Evolutionary conservation across 2,888 invertebrate genomes (phyloP), one percentile per base, ranked within the genome.

Genomic region (Scelioninae gen. 1): DNA sequence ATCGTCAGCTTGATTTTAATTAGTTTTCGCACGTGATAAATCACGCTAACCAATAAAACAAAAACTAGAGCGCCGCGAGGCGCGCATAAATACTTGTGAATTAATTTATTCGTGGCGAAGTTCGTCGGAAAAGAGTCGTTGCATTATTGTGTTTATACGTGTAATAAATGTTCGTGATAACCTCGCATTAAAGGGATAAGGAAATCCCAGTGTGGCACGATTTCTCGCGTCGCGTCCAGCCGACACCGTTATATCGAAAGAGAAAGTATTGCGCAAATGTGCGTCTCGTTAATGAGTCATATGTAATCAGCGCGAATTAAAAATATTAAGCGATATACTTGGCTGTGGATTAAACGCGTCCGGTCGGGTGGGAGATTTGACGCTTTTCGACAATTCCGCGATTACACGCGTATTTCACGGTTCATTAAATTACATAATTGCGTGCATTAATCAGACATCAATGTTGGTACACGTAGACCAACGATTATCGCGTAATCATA

Each of bases 161-260:
- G 76, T 81, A 83, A 82, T 86, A 85, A 84, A 86, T 84, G 87
- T 76, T 82, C 79, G 83, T 58, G 79, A 82, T 82, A 82, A 76
- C 60, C 68, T 74, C 72, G 69, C 83, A 55, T 79, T 75, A 82
- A 83, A 83, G 78, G 83, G 83, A 83, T 83, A 83, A 83, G 75
- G 55, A 83, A 79, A 83, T 65, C 75, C 78, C 65, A 47, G 75
- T 40, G 82, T 66, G 83, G 76, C 76, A 75, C 76, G 83, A 83
- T 83, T 83, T 83, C 83, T 79, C 79, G 72, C 58, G 83, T 62
- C 78, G 65, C 74, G 53, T 60, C 76, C 79, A 63, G 58, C 49
- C 43, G 56, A 43, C n/a, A 79, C 83, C 83, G 83, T 83, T 83
- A 83, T 47, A 83, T 76, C 16, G 79, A 79, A 79, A 62, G 83